phyloP scores from a whole-genome alignment of 2,113 vertebrate genomes.

The Petromus typicus region DNA sequence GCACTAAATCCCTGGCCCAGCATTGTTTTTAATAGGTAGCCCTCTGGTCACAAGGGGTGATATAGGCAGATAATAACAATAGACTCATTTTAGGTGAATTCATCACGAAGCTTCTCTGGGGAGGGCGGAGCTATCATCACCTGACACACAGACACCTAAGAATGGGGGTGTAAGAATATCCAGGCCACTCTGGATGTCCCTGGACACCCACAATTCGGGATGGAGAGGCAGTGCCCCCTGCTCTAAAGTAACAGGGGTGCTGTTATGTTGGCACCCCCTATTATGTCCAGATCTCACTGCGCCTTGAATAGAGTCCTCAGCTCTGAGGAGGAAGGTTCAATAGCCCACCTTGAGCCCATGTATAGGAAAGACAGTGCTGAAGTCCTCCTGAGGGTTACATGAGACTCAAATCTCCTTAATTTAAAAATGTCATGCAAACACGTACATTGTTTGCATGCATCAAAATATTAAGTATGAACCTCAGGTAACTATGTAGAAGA shows the following conservation, averaged over 20 bases:
- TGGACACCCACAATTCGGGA: background rate
- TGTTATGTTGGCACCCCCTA: background rate
- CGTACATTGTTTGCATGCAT: background rate
- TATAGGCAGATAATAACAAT: slow-evolving; percentile 46
- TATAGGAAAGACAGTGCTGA: background rate
- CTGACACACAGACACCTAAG: background rate
- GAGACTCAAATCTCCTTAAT: background rate
- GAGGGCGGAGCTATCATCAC: background rate
- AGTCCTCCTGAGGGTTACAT: background rate
- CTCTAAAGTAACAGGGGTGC: background rate
- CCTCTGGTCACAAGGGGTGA: slow-evolving; percentile 54
- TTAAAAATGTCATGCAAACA: background rate
- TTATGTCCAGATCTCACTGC: background rate
- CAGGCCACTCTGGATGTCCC: background rate
- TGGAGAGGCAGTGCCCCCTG: background rate
- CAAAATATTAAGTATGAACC: slow-evolving; percentile 42
- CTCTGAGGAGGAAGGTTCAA: too few relatives aligned
- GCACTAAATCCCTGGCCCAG: too few relatives aligned
- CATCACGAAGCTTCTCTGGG: background rate
- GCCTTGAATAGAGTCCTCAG: background rate
- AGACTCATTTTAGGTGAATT: slow-evolving; percentile 39
- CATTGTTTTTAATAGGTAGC: slow-evolving; percentile 58
- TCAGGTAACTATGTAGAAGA: slow-evolving; percentile 31
- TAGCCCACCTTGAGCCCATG: too few relatives aligned
- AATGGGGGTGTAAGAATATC: background rate